Base-by-base conservation (phyloP, 2,888 invertebrate species). In the Branchellion lobata region DNA sequence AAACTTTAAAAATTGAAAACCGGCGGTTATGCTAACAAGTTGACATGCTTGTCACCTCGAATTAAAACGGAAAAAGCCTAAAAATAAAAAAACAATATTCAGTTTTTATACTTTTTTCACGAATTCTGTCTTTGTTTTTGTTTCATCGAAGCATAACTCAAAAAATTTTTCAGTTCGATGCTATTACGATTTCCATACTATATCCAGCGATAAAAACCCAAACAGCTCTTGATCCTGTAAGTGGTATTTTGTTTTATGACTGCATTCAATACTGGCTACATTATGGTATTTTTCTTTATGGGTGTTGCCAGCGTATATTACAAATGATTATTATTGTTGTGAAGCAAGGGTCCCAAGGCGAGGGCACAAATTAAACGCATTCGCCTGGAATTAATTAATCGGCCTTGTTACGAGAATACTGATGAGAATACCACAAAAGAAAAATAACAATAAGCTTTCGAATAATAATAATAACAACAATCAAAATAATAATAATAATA, bases 371-470 rank as follows among this genome's bases (percentile, higher is more conserved):
- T 57, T 57, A 57, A 57, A 57, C 21, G 61, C 61, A 57, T 24
- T 57, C 11, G 61, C 21, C 61, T 57, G 61, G 61, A 57, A 57
- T 57, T 57, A 57, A 57, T 57, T 57, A 57, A 57, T 57, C 61
- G 61, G 8, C n/a, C 24, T 57, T n/a, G 61, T 57, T 57, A 57
- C n/a, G 61, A 57, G 61, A 57, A 57, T 57, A 57, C 61, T 57
- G 61, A 57, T 57, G 61, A 57, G 61, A 57, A 24, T 24, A 57
- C 5, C 3, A 57, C 5, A 57, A 57, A 24, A 57, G 24, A 14
- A 5, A 47, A 57, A 57, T 18, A 57, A n/a, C 8, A 8, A 57
- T 57, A 57, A 57, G 5, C 3, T 24, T 24, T 57, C 21, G 3
- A 18, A n/a, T 14, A n/a, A 18, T 57, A 5, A 57, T 57, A 18